Percentiles rank a stretch among this genome's conserved stretches.
These are phyloP conservation scores for Epinephelus fuscoguttatus DNA, from an alignment of 2,113 vertebrate species.

Conservation along the genomic window DNA sequence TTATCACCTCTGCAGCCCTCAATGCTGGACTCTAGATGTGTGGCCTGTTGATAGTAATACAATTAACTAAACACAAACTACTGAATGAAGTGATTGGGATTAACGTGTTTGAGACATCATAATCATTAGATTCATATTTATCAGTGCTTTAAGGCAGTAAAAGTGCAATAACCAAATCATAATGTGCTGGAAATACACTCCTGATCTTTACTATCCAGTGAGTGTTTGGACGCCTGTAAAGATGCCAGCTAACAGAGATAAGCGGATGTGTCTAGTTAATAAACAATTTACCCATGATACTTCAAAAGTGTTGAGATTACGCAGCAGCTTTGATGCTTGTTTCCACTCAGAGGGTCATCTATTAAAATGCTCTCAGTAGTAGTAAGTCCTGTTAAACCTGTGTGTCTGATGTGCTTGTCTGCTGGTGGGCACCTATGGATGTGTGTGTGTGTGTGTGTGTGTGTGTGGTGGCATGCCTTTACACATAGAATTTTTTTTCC, in stretches of 20 bases:
- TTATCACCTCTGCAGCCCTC: slow-evolving; percentile 38
- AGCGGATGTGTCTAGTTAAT: not conserved
- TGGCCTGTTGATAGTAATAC: slow-evolving; percentile 3
- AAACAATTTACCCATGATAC: slow-evolving; percentile 1
- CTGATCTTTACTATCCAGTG: not conserved
- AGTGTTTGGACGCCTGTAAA: not conserved
- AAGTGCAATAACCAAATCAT: slow-evolving; percentile 3
- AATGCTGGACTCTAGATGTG: slow-evolving; percentile 12
- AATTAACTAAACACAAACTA: not conserved
- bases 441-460: slow-evolving; percentile 13
- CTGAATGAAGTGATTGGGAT: not conserved
- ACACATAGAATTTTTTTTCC: slow-evolving; percentile 50
- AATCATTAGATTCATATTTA: not conserved
- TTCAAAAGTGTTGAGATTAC: slow-evolving; percentile 19
- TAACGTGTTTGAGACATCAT: not conserved
- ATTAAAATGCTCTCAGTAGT: not conserved
- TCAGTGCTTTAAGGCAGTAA: not conserved
- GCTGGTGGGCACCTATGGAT: not conserved
- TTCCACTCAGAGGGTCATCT: not conserved
- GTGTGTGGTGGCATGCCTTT: slow-evolving; percentile 10
- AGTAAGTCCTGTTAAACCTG: slow-evolving; percentile 17
- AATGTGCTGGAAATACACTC: not conserved
- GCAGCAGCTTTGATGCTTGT: slow-evolving; percentile 6
- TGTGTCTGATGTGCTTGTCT: slow-evolving; percentile 21
- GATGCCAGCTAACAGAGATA: slow-evolving; percentile 23